A percentile compares a stretch with the other conserved stretches of the same genome.
These are phyloP conservation scores for Myzus persicae DNA, from an alignment of 1,140 invertebrate genomes.

Conservation along the genomic window DNA sequence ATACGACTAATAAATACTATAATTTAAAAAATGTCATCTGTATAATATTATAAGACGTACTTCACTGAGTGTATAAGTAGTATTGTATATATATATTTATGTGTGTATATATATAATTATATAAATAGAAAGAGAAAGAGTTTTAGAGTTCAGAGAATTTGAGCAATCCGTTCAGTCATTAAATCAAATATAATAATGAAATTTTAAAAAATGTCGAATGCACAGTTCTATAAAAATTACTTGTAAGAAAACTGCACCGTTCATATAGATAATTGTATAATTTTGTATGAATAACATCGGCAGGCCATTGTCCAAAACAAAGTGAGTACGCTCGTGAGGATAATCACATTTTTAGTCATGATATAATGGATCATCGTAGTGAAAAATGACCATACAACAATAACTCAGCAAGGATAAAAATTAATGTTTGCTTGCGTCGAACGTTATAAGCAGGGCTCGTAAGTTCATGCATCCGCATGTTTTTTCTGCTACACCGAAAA, in stretches of 20 bases:
- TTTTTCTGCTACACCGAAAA: no score
- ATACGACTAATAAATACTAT: background rate
- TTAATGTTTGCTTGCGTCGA: background rate
- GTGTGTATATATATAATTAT: no score
- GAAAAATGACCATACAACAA: background rate
- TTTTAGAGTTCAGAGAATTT: background rate
- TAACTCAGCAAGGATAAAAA: background rate
- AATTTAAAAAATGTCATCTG: background rate
- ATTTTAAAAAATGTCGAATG: background rate
- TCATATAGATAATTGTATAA: background rate
- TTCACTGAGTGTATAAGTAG: background rate
- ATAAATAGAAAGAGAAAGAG: no score
- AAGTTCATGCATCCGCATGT: no score
- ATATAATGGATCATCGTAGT: slow-evolving; percentile 8
- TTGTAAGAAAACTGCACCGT: background rate
- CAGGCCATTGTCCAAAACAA: background rate
- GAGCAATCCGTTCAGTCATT: background rate
- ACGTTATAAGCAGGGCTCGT: no score
- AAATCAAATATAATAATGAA: background rate
- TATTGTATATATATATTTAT: background rate
- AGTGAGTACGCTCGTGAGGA: background rate
- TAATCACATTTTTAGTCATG: background rate
- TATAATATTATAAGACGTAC: background rate
- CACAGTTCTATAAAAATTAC: background rate
- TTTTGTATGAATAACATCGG: slow-evolving; percentile 40